phyloP scores from a whole-genome alignment of 64 coral and sea anemone species.

The Pocillopora damicornis region DNA sequence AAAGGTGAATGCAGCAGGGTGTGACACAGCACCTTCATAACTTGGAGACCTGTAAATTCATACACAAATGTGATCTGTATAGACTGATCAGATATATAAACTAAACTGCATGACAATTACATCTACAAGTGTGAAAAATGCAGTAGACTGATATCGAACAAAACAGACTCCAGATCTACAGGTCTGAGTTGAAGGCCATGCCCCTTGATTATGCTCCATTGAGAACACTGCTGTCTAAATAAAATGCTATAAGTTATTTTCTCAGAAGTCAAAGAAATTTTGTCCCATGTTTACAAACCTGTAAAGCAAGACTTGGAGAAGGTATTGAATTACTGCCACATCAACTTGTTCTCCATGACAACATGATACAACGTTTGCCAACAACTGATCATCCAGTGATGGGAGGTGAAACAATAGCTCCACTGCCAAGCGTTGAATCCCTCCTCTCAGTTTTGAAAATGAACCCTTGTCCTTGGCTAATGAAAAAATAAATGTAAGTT shows the following conservation, averaged over 20 bases:
- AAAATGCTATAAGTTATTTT: background rate
- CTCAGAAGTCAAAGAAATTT: too few species aligned
- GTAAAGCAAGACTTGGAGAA: constrained; percentile 67
- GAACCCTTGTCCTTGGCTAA: constrained; percentile 29
- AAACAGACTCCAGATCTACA: too few species aligned
- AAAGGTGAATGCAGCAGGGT: constrained; percentile 17
- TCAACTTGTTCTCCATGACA: constrained; percentile 37
- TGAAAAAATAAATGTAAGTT: background rate
- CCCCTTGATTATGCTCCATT: too few species aligned
- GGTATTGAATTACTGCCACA: constrained; percentile 49
- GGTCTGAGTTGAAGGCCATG: too few species aligned
- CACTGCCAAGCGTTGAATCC: constrained; percentile 42
- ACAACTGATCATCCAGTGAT: constrained; percentile 28
- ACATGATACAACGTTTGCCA: constrained; percentile 54
- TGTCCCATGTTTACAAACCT: constrained; percentile 25
- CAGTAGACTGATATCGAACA: too few species aligned
- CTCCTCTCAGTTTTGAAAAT: constrained; percentile 45
- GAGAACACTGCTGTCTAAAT: background rate
- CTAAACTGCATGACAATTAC: background rate
- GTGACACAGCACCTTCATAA: constrained; percentile 14
- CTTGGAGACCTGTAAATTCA: constrained; percentile 26
- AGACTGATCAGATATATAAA: background rate
- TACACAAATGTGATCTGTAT: too few species aligned
- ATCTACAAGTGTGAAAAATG: too few species aligned
- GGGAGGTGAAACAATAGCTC: constrained; percentile 71